Percentiles rank a stretch among this genome's conserved stretches.
These are phyloP conservation scores for Pandemis corylana DNA, from an alignment of 2,888 invertebrate species.

Conservation along the genomic window DNA sequence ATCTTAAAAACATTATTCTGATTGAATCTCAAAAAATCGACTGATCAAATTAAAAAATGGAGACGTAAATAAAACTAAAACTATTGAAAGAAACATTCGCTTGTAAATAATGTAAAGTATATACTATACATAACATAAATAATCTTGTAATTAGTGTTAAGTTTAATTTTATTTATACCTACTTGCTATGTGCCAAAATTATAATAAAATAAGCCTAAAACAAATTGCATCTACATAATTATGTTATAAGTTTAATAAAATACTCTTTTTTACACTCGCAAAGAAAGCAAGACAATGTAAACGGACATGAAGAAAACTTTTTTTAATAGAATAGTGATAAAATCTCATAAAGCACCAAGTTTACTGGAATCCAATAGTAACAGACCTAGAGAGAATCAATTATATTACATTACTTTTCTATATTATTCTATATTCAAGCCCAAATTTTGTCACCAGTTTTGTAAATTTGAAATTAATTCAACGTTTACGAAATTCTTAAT, in stretches of 20 bases:
- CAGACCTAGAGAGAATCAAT: too few species aligned
- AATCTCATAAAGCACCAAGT: too few species aligned
- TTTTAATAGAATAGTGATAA: too few species aligned
- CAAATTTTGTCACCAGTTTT: too few species aligned
- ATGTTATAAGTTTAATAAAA: background rate
- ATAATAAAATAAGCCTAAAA: conserved; percentile 23
- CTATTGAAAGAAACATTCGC: background rate
- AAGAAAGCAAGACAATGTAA: background rate
- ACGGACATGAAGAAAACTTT: too few species aligned
- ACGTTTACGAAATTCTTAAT: too few species aligned
- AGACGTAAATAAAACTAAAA: background rate
- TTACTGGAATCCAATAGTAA: too few species aligned
- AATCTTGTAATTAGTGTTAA: conserved; percentile 29
- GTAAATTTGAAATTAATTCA: too few species aligned
- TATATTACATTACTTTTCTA: too few species aligned
- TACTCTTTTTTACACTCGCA: background rate
- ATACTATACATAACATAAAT: conserved; percentile 27
- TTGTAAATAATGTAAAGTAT: conserved; percentile 39
- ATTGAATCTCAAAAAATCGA: background rate
- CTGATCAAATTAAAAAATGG: background rate
- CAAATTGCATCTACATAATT: background rate
- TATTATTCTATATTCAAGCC: too few species aligned
- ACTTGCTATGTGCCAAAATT: conserved; percentile 41
- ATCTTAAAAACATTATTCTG: background rate
- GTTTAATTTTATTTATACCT: conserved; percentile 36